Conservation (phyloP, 1,140 invertebrate species). For the Pseudomyrmex cubaensis region DNA sequence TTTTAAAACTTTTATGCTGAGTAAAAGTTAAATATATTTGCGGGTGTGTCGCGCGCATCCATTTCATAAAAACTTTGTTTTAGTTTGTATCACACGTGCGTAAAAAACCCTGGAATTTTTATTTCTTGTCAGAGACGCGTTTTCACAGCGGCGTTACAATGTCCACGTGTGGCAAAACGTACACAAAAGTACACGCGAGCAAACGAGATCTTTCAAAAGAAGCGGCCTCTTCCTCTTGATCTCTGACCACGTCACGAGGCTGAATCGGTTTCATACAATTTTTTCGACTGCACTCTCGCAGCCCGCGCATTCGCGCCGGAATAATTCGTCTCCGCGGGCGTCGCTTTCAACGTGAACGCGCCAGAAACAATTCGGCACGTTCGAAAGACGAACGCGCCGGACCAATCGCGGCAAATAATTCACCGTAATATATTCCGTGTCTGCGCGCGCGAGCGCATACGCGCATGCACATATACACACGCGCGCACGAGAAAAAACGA, state of each 20-base stretch:
- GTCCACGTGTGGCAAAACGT: conserved; percentile 1
- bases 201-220: conserved; percentile 34
- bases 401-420: conserved; percentile 44
- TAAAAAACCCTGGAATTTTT: neutral
- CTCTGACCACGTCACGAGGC: conserved; percentile 24
- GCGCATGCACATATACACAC: too few relatives aligned
- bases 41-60: too few relatives aligned
- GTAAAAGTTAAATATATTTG: too few relatives aligned
- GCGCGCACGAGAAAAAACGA: neutral
- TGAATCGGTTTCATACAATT: conserved; percentile 39
- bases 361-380: conserved; percentile 42
- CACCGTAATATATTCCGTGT: conserved; percentile 51
- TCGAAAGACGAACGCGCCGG: conserved; percentile 27
- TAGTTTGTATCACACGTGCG: neutral
- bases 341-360: conserved; percentile 19
- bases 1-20: too few relatives aligned
- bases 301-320: conserved; percentile 24
- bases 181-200: neutral
- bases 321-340: conserved; percentile 54
- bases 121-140: neutral
- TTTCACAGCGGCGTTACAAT: neutral
- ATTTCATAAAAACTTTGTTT: too few relatives aligned
- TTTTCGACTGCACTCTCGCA: conserved; percentile 30
- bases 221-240: conserved; percentile 25
- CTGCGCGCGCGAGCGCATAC: neutral